Conservation (phyloP, 1,140 invertebrate species). For the Meloidogyne hapla region DNA sequence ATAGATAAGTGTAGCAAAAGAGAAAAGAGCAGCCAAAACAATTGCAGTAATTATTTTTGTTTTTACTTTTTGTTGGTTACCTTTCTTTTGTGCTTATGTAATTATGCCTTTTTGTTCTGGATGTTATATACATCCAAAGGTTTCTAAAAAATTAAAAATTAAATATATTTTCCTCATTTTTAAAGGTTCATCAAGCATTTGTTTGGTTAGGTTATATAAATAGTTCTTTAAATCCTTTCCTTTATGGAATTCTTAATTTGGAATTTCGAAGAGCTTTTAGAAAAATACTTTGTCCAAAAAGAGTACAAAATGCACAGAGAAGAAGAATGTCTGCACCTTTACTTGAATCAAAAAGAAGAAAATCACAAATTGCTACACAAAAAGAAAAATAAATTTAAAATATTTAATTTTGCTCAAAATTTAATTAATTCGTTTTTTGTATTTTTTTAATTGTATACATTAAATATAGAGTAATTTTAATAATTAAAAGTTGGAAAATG, state of each 20-base stretch:
- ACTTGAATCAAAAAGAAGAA: neutral
- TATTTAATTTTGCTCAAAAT: neutral
- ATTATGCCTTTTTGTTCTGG: conserved; percentile 70
- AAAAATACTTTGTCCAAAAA: conserved; percentile 61
- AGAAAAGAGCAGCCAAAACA: conserved; percentile 72
- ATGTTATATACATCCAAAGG: conserved; percentile 61
- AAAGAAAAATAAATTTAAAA: neutral
- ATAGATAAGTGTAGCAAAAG: conserved; percentile 66
- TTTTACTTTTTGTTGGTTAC: conserved; percentile 72
- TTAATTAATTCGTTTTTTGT: neutral
- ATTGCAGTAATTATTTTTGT: conserved; percentile 73
- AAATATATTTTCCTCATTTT: too few species aligned
- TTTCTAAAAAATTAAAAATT: conserved; percentile 17
- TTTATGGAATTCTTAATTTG: conserved; percentile 61
- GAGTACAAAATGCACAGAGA: conserved; percentile 28
- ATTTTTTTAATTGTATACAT: neutral
- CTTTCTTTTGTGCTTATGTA: conserved; percentile 72
- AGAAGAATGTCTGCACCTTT: conserved; percentile 18
- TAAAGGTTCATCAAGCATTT: conserved; percentile 59
- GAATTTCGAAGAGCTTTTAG: conserved; percentile 62
- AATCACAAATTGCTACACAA: neutral
- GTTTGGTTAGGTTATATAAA: conserved; percentile 50
- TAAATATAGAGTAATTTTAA: neutral
- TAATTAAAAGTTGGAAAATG: too few species aligned
- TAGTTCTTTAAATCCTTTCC: conserved; percentile 48